Evolutionary conservation across 2,113 vertebrate species (phyloP).

Genomic region (Periophthalmodon schlosseri): DNA sequence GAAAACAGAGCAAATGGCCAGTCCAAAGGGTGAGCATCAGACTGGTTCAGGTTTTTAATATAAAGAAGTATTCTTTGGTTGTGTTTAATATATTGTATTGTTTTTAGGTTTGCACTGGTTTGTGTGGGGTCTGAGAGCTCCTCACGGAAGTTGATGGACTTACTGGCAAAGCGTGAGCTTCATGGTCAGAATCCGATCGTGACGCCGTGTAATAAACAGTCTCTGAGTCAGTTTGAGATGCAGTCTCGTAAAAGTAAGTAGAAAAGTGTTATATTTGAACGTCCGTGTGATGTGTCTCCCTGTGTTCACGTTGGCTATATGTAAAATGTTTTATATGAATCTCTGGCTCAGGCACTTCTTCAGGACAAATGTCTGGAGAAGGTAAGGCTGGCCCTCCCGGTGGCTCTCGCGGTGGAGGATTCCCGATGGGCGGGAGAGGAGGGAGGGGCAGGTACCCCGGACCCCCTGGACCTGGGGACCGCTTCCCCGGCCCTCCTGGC

Average conservation of each 20-base stretch:
- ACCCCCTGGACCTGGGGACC: constrained; percentile 88
- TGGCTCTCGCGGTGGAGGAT: constrained; percentile 80
- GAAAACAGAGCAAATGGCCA: constrained; percentile 99
- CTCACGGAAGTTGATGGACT: constrained; percentile 94
- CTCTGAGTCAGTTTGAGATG: constrained; percentile 99
- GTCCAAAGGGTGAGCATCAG: constrained; percentile 89
- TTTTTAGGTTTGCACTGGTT: constrained; percentile 91
- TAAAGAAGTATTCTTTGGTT: background rate
- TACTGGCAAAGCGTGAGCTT: constrained; percentile 94
- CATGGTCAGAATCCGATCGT: constrained; percentile 98
- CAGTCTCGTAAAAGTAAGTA: constrained; percentile 98
- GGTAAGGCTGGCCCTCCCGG: constrained; percentile 97
- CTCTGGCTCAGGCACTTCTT: constrained; percentile 84
- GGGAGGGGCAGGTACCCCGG: constrained; percentile 94
- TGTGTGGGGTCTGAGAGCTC: constrained; percentile 96
- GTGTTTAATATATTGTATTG: background rate
- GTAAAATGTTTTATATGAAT: background rate
- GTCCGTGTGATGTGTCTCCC: background rate
- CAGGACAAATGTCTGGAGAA: constrained; percentile 99
- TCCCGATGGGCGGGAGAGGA: constrained; percentile 86
- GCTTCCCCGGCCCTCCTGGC: constrained; percentile 92
- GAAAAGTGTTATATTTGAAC: background rate
- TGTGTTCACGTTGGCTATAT: background rate
- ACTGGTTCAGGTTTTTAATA: background rate
- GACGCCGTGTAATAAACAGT: constrained; percentile 98